A percentile compares a stretch with the other conserved stretches of the same genome.
phyloP scores from a whole-genome alignment of 2,888 invertebrate species.

The Charanyca ferruginea region DNA sequence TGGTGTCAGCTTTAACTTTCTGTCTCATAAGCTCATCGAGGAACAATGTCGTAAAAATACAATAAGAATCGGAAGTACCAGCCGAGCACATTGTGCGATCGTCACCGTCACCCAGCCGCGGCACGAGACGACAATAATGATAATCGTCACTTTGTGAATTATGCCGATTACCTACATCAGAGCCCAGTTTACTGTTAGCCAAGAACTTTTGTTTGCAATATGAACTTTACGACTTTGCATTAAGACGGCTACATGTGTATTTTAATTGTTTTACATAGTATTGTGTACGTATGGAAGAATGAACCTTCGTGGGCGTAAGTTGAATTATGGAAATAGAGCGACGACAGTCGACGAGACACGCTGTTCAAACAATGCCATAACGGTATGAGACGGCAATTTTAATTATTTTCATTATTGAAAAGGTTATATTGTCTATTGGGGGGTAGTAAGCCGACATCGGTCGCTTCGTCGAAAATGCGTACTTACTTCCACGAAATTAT shows the following conservation, averaged over 20 bases:
- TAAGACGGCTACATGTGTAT: conserved; percentile 65
- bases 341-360: conserved; percentile 68
- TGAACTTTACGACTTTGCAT: conserved; percentile 73
- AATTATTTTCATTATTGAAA: conserved; percentile 78
- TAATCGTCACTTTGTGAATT: conserved; percentile 71
- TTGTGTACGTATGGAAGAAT: conserved; percentile 76
- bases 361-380: conserved; percentile 86
- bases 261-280: conserved; percentile 62
- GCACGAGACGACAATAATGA: conserved; percentile 49
- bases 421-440: conserved; percentile 65
- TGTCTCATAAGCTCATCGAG: background rate
- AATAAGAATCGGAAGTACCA: conserved; percentile 36
- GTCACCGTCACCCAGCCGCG: conserved; percentile 29
- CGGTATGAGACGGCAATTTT: conserved; percentile 81
- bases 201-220: conserved; percentile 67
- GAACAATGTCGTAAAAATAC: conserved; percentile 10
- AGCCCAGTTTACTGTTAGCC: conserved; percentile 62
- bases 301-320: conserved; percentile 79
- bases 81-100: conserved; percentile 21
- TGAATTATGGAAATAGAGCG: conserved; percentile 88
- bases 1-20: background rate
- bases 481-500: conserved; percentile 31
- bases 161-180: conserved; percentile 73
- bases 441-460: conserved; percentile 58
- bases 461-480: conserved; percentile 7